Percentiles rank a stretch among this genome's conserved stretches.
phyloP scores from a whole-genome alignment of 2,113 vertebrate genomes.

The Notechis scutatus region DNA sequence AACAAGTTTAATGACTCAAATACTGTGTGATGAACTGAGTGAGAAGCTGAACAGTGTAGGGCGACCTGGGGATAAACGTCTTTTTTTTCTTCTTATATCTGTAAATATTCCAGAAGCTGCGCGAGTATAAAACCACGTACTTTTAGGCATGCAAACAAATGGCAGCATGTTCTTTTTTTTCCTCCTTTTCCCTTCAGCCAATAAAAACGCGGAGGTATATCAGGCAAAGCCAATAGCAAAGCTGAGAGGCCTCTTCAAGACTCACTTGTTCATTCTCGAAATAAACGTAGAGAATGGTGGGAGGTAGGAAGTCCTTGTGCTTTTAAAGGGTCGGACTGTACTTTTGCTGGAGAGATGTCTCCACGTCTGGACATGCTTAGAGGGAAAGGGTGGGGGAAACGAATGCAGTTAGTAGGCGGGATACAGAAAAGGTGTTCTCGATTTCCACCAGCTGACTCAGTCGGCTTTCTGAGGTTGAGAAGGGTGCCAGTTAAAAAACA shows the following conservation, averaged over 20 bases:
- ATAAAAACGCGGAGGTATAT: slow-evolving; percentile 55
- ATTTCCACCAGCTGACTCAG: neutral
- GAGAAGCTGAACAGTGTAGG: neutral
- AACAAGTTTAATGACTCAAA: neutral
- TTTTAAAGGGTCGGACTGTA: slow-evolving; percentile 14
- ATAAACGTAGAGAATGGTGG: slow-evolving; percentile 31
- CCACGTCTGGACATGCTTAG: neutral
- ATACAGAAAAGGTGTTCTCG: neutral
- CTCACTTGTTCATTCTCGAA: slow-evolving; percentile 28
- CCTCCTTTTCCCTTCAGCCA: slow-evolving; percentile 32
- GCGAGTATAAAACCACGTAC: neutral
- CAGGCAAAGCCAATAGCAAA: slow-evolving; percentile 42
- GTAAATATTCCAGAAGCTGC: neutral
- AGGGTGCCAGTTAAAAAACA: neutral
- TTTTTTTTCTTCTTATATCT: neutral
- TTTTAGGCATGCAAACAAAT: neutral
- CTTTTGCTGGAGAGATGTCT: neutral
- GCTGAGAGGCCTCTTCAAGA: slow-evolving; percentile 34
- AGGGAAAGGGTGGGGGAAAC: neutral
- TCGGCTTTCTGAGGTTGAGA: neutral
- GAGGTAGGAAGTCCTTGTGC: slow-evolving; percentile 3
- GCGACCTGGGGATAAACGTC: neutral
- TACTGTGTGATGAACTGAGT: neutral
- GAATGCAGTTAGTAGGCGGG: neutral
- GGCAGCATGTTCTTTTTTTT: neutral